Base-by-base conservation (phyloP, 2,113 vertebrate species). In the Setophaga coronata region DNA sequence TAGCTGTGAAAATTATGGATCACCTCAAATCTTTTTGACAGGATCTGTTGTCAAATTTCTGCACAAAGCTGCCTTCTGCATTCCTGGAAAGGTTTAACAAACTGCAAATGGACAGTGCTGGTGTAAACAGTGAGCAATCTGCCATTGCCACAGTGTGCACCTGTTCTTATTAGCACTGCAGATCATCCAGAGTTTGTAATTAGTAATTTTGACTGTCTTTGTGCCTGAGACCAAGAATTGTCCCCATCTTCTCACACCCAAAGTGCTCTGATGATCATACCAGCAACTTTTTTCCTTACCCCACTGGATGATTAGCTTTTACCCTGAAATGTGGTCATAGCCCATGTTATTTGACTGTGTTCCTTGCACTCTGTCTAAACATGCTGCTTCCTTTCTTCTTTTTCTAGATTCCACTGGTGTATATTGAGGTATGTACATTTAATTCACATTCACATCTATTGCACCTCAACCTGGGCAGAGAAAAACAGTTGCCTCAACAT, bases 351-450 rank as follows among this genome's bases (percentile, higher is more conserved):
- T 82, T 85, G 40, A 42, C 28, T 33, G 14, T 45, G 23, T 84
- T 92, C 21, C 64, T 90, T 83, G 38, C 6, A 19, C n/a, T 77
- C 42, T 53, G 5, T 65, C 12, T 61, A 73, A 96, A 77, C 6
- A 34, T 24, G 10, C 34, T 91, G 24, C 66, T 89, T 93, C 26
- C 10, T 48, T 94, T 96, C 50, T 91, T 87, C 43, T 89, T 50
- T 77, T 95, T 95, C 67, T 76, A 98, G 97, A 91, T 98, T 66
- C 97, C 97, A 0, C 33, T 97, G 94, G 90, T 97, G 13, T 97
- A 94, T 56, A 91, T 97, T 1, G 62, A 95, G 97, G 97, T 98
- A 97, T 28, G 97, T 93, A 62, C 21, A 45, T 76, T 92, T 18
- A 36, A 34, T 53, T 91, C 4, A 5, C 26, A 18, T 82, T 62